Evolutionary conservation across 2,888 invertebrate genomes (phyloP).

Genomic region (Eristalis tenax): DNA sequence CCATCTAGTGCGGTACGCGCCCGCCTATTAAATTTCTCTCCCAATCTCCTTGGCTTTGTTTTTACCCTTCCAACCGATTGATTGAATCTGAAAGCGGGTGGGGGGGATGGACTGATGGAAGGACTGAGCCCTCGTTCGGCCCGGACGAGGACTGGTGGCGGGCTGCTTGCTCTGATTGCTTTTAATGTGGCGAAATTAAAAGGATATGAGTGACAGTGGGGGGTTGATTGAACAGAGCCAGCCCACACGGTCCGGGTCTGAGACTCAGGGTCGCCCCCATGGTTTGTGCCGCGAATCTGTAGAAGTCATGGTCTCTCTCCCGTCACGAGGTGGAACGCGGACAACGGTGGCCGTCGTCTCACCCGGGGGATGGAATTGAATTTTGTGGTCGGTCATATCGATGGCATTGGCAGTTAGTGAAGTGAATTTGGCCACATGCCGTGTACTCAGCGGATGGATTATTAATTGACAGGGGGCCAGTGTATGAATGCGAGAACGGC

Average conservation of each 20-base stretch:
- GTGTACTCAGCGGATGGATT: constrained; percentile 42
- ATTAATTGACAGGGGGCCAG: constrained; percentile 37
- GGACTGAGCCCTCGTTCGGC: background rate
- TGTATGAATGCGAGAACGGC: background rate
- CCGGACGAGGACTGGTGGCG: constrained; percentile 21
- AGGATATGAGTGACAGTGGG: constrained; percentile 63
- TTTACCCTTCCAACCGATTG: constrained; percentile 57
- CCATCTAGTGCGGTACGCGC: constrained; percentile 33
- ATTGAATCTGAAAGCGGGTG: constrained; percentile 55
- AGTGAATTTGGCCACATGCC: constrained; percentile 46
- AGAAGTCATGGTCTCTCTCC: constrained; percentile 2
- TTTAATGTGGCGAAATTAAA: constrained; percentile 62
- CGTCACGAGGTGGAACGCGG: background rate
- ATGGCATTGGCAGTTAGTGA: constrained; percentile 49
- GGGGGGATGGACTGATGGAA: background rate
- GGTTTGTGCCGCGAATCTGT: constrained; percentile 19
- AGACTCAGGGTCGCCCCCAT: background rate
- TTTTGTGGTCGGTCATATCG: constrained; percentile 47
- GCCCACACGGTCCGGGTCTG: background rate
- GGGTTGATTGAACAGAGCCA: constrained; percentile 35
- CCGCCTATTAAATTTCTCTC: constrained; percentile 67
- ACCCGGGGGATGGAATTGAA: constrained; percentile 32
- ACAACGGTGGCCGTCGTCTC: background rate
- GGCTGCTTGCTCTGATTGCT: constrained; percentile 45
- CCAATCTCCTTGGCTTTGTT: constrained; percentile 60